These are phyloP conservation scores for Hemicordylus capensis DNA, from an alignment of 2,113 vertebrate genomes.

Conservation along the genomic window DNA sequence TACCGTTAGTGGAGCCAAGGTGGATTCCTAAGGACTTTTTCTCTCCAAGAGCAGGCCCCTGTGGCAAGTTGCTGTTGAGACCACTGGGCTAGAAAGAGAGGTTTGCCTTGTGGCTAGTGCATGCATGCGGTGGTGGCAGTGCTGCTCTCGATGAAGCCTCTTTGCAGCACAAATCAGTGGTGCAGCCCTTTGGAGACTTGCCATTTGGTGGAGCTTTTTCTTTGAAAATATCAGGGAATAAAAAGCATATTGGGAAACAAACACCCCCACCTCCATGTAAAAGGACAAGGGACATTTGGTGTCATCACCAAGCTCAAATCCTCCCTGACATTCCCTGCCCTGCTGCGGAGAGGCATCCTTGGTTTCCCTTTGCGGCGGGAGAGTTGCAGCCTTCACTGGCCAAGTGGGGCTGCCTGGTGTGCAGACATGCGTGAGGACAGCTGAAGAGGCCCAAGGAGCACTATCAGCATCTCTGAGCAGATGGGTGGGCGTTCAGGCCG, in stretches of 20 bases:
- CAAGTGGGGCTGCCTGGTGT: slow-evolving; percentile 45
- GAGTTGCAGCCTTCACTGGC: slow-evolving; percentile 5
- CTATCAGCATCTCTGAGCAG: slow-evolving; percentile 60
- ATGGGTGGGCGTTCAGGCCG: slow-evolving; percentile 70
- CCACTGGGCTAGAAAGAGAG: background rate
- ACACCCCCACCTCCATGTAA: background rate
- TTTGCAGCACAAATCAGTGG: background rate
- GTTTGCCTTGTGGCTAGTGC: too few species aligned
- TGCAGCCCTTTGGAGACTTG: background rate
- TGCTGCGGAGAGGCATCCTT: slow-evolving; percentile 27
- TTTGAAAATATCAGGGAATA: background rate
- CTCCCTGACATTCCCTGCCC: background rate
- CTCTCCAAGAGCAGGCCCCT: background rate
- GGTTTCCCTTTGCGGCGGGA: slow-evolving; percentile 41
- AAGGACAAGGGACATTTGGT: background rate
- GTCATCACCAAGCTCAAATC: slow-evolving; percentile 36
- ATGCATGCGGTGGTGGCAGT: background rate
- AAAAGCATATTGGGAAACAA: background rate
- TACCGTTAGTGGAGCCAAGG: background rate
- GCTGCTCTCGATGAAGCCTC: background rate
- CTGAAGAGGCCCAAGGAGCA: slow-evolving; percentile 52
- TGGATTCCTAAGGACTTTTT: background rate
- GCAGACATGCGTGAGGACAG: background rate
- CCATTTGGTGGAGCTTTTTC: background rate
- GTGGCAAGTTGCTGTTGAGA: background rate